Evolutionary conservation across 2,113 vertebrate species (phyloP), one percentile per base, ranked within the genome.

Genomic region (Lamprologus sp.): DNA sequence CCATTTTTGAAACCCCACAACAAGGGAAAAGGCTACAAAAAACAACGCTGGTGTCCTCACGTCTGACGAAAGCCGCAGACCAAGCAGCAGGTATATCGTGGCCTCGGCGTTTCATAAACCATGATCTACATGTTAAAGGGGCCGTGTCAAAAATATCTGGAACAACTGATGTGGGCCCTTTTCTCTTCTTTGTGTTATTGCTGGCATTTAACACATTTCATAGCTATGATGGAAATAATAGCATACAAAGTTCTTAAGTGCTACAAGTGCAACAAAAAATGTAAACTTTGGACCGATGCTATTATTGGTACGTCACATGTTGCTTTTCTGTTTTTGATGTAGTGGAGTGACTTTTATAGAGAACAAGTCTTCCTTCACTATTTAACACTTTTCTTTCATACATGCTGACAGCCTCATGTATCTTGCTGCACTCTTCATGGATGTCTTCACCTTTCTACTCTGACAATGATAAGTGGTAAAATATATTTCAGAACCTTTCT

Each of bases 41-140:
- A 65, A n/a, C 10, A 65, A 12, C 0, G 10, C 60, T 12, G 10
- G 10, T n/a, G 60, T 65, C 0, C 10, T 12, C 2, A 0, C 3
- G 0, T 4, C 19, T 37, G 63, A 21, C 1, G 0, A 68, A 68
- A 1, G 3, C 63, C 3, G 1, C 7, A 68, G 4, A 37, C 33
- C 63, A 68, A 68, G 11, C 33, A 65, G 60, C 60, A 5, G 33
- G 33, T 65, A 37, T 37, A 37, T 37, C 6, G 6, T 7, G 1
- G 10, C 17, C 60, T 37, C 19, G 0, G 5, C 6, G 6, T 65
- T 65, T 65, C 19, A 37, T 65, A 65, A 42, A 28, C 2, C 4
- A 28, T 31, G 26, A 47, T 75, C 70, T 75, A 49, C 42, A 75
- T 49, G 15, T 75, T 49, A 47, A 47, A 75, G 15, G 14, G 42